Percentiles rank a stretch among this genome's conserved stretches.
Conservation (phyloP, 2,113 vertebrate genomes). For the Semnornis frantzii region DNA sequence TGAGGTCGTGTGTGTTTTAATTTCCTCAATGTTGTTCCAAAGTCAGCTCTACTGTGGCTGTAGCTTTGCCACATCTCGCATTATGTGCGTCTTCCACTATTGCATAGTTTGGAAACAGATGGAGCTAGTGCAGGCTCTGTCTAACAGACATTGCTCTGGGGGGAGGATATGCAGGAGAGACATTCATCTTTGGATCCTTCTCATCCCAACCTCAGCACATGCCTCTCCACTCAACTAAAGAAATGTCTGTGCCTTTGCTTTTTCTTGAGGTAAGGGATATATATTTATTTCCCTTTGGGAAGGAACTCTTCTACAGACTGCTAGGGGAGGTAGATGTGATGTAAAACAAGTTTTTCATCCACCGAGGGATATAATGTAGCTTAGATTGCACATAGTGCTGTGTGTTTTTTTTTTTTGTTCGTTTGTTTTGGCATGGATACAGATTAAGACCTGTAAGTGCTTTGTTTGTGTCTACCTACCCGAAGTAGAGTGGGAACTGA, state of each 20-base stretch:
- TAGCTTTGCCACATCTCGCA: neutral
- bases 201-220: neutral
- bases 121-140: neutral
- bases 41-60: neutral
- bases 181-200: neutral
- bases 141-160: neutral
- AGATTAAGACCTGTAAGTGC: neutral
- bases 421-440: neutral
- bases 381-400: neutral
- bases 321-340: neutral
- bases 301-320: neutral
- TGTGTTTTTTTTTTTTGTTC: too few species aligned
- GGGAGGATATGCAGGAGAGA: neutral
- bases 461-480: neutral
- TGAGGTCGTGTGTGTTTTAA: too few species aligned
- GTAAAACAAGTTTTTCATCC: neutral
- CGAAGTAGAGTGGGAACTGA: neutral
- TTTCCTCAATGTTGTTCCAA: neutral
- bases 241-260: fast-evolving
- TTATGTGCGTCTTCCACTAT: neutral
- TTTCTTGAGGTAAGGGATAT: neutral
- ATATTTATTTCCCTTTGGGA: neutral
- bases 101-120: neutral
- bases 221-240: neutral
- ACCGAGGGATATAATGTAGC: neutral